Evolutionary conservation across 2,888 invertebrate genomes (phyloP).

Genomic region (Harpalus rubripes): DNA sequence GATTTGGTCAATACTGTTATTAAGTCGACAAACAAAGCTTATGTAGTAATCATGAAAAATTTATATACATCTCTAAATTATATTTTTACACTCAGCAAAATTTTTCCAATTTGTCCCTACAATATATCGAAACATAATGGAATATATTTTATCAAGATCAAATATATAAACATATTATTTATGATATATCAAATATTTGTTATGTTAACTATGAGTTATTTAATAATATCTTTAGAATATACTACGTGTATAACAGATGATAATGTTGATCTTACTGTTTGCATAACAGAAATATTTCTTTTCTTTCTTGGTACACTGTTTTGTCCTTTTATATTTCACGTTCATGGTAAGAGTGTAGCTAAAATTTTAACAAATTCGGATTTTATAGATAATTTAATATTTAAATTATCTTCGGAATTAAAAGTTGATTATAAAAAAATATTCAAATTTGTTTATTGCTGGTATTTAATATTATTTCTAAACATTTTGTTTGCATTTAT

Average conservation of each 20-base stretch:
- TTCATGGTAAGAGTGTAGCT: not conserved
- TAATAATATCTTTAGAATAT: not conserved
- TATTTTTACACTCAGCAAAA: too few relatives aligned
- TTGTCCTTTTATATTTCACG: not conserved
- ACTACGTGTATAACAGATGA: not conserved
- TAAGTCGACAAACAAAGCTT: too few relatives aligned
- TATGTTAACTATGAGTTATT: not conserved
- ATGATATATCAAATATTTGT: not conserved
- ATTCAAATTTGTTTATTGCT: not conserved
- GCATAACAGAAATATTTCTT: not conserved
- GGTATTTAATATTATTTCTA: not conserved
- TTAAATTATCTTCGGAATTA: not conserved
- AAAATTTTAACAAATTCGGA: constrained; percentile 5
- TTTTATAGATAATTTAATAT: not conserved
- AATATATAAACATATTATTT: not conserved
- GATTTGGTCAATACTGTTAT: too few relatives aligned
- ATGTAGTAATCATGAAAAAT: too few relatives aligned
- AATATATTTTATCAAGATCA: too few relatives aligned
- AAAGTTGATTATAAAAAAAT: not conserved
- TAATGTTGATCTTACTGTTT: not conserved
- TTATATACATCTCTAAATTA: too few relatives aligned
- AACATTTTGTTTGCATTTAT: not conserved
- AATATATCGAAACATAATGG: too few relatives aligned
- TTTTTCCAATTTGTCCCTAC: too few relatives aligned
- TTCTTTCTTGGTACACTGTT: too few relatives aligned